Base-by-base conservation (phyloP, 2,113 vertebrate species). In the Hypanus sabinus region DNA sequence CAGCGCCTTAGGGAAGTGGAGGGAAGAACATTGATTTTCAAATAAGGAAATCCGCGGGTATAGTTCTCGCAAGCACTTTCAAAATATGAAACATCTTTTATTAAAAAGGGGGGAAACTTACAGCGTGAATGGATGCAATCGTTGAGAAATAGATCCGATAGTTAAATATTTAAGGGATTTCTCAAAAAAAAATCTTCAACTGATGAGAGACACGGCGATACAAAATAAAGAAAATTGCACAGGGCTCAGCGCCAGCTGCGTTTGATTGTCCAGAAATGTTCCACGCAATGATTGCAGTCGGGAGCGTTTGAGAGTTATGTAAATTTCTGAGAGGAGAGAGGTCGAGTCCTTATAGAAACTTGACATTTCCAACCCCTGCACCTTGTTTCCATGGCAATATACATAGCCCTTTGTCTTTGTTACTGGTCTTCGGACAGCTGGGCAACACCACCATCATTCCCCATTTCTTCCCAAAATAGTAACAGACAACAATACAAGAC, bases 311-410 rank as follows among this genome's bases (percentile, higher is more conserved):
- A n/a, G 83, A 62, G 83, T 88, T 88, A 62, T 62, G 83, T 33
- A 62, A 46, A 30, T 87, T 60, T 60, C 3, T 60, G 30, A 88
- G 7, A n/a, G 85, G 60, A 18, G 60, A 33, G 60, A n/a, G 30
- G 85, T 33, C 20, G 36, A 20, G 65, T 22, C 70, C 90, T 36
- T 70, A 38, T 18, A 38, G 90, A 73, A 93, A 93, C 90, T 93
- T 93, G 68, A 73, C 90, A 93, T 93, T 38, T 46, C 10, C n/a
- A 93, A 93, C 90, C 90, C 71, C 33, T 92, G 88, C n/a, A 36
- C 62, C 88, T 73, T n/a, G 88, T 91, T 71, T 73, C 65, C 90
- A 93, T 93, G n/a, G 68, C 90, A 46, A 93, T 46, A 93, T 24
- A 93, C 90, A 6, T 73, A 71, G 62, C 68, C 65, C 90, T 73